Base-by-base conservation (phyloP, 2,888 invertebrate species). In the Agrilus biguttatus region DNA sequence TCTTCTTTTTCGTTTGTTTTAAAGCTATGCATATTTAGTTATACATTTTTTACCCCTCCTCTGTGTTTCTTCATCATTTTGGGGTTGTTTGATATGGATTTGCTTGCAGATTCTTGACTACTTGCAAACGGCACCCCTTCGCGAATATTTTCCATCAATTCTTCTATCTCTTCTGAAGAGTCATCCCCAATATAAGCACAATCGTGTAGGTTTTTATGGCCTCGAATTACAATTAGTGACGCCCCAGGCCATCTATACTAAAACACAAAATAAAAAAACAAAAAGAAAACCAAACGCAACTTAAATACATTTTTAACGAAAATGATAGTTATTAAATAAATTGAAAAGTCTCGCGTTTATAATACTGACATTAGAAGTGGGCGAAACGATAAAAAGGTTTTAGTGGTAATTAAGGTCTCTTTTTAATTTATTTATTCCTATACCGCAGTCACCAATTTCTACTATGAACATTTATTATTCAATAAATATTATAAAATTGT, bases 101-200 rank as follows among this genome's bases (percentile, higher is more conserved):
- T 68, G 34, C 68, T 66, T 43, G 53, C 51, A 38, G 61, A 49
- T 2, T 68, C 55, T 1, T 61, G 60, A 5, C 62, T 53, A 2
- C 41, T 42, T 7, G 49, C 42, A 6, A 56, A 49, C 40, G 57
- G 58, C 5, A 49, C 52, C 28, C 59, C 59, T 50, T 63, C 60
- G 8, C 52, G 48, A 8, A 62, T 57, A 8, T 60, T 55, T 48
- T 65, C 63, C 52, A 62, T 56, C 7, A 65, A 43, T 54, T 83
- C 82, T 19, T 82, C 80, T 7, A 79, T 60, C 53, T 84, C 83
- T 57, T 84, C 84, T 0, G 83, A 82, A 0, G 83, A 84, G 56
- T 84, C 78, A 55, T 85, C 83, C 1, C 85, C 85, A 40, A 85
- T 83, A 64, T 83, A 85, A 0, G 84, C 83, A 56, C 85, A 85